Evolutionary conservation across 2,888 invertebrate species (phyloP).

Genomic region (Acanthococcus lagerstroemiae): DNA sequence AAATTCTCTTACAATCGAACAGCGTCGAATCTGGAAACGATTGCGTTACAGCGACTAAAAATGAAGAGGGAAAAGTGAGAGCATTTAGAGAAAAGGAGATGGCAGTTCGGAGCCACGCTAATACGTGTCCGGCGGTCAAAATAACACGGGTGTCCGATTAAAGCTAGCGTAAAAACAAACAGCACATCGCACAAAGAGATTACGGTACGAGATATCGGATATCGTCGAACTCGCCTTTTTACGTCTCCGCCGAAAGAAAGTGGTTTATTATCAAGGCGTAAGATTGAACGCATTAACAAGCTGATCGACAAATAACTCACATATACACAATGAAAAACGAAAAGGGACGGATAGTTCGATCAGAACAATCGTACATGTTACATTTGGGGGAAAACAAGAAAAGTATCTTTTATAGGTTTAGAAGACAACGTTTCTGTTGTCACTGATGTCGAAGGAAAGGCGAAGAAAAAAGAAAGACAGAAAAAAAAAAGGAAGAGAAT

Average conservation of each 20-base stretch:
- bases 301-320: constrained; percentile 22
- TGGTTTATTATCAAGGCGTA: constrained; percentile 22
- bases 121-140: not conserved
- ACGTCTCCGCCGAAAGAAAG: constrained; percentile 13
- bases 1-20: no score
- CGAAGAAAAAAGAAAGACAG: no score
- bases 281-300: constrained; percentile 22
- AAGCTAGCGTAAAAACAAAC: constrained; percentile 5
- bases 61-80: not conserved
- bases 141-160: not conserved
- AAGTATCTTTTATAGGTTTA: constrained; percentile 19
- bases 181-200: not conserved
- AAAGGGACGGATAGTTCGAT: constrained; percentile 16
- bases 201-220: not conserved
- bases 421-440: constrained; percentile 16
- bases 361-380: constrained; percentile 15
- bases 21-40: no score
- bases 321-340: constrained; percentile 15
- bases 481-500: no score
- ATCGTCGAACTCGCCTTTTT: constrained; percentile 9
- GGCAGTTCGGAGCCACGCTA: not conserved
- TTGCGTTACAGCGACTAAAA: not conserved
- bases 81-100: not conserved
- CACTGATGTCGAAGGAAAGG: not conserved
- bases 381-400: constrained; percentile 18